A percentile compares a stretch with the other conserved stretches of the same genome.
Evolutionary conservation across 1,140 invertebrate genomes (phyloP).

Genomic region (Psilanteris sp.): DNA sequence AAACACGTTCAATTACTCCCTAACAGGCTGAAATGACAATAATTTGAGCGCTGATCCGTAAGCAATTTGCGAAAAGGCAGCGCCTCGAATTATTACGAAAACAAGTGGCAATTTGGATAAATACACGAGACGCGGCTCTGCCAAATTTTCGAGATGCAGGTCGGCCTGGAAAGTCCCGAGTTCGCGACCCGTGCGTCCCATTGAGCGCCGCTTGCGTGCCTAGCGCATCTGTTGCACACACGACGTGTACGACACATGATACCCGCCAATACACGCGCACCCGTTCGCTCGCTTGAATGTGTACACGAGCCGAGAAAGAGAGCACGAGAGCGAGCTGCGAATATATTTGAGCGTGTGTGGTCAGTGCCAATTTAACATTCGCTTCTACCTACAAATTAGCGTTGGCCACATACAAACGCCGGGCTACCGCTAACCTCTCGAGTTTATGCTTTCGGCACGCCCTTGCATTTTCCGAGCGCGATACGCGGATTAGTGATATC

Average conservation of each 20-base stretch:
- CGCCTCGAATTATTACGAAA: too few relatives aligned
- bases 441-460: conserved; percentile 61
- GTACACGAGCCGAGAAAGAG: conserved; percentile 13
- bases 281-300: conserved; percentile 3
- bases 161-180: conserved; percentile 70
- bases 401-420: conserved; percentile 59
- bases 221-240: conserved; percentile 78
- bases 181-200: conserved; percentile 73
- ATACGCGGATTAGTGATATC: conserved; percentile 55
- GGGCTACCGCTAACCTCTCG: conserved; percentile 61
- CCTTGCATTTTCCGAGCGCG: conserved; percentile 49
- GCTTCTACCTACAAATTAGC: conserved; percentile 72
- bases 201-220: conserved; percentile 72
- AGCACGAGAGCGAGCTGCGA: conserved; percentile 17
- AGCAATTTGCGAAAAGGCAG: too few relatives aligned
- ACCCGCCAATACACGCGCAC: conserved; percentile 47
- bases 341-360: conserved; percentile 64
- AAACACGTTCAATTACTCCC: too few relatives aligned
- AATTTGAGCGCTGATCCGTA: too few relatives aligned
- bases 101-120: conserved; percentile 21
- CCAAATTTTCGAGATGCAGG: conserved; percentile 70
- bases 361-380: conserved; percentile 74
- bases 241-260: conserved; percentile 65
- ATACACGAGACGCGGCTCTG: conserved; percentile 39
- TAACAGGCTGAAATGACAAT: too few relatives aligned